Conservation (phyloP, 1,140 invertebrate genomes). For the Hylyphantes graminicola region DNA sequence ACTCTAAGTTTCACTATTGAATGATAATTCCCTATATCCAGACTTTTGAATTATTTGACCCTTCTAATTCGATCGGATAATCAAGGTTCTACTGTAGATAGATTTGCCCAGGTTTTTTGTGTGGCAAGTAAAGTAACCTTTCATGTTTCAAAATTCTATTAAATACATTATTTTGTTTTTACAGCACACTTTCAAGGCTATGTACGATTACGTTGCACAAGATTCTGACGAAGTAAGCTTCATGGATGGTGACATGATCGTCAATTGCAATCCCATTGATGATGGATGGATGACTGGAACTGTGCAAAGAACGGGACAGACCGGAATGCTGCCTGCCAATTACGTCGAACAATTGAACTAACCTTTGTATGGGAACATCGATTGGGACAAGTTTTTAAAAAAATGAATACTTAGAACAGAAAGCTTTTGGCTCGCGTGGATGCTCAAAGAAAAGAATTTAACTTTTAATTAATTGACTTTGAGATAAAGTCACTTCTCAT, state of each 20-base stretch:
- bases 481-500: conserved; percentile 20
- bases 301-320: conserved; percentile 90
- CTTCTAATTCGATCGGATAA: too few species aligned
- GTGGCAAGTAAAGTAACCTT: neutral
- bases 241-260: conserved; percentile 92
- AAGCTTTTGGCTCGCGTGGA: conserved; percentile 40
- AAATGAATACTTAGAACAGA: conserved; percentile 48
- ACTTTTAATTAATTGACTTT: conserved; percentile 9
- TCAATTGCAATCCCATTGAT: conserved; percentile 94
- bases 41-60: too few species aligned
- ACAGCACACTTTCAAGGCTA: conserved; percentile 85
- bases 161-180: conserved; percentile 45
- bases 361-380: conserved; percentile 44
- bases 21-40: too few species aligned
- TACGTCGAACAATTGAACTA: conserved; percentile 85
- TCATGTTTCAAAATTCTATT: conserved; percentile 12
- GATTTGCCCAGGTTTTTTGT: too few species aligned
- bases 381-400: conserved; percentile 42
- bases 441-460: conserved; percentile 39
- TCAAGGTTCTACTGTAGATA: too few species aligned
- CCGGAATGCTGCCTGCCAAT: conserved; percentile 98
- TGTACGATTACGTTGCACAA: conserved; percentile 98
- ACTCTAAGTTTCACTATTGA: too few species aligned
- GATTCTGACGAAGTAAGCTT: conserved; percentile 98
- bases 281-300: conserved; percentile 98